Evolutionary conservation across 2,797 vertebrate genomes (phyloP).

Genomic region (Neosilurus hyrtlii): DNA sequence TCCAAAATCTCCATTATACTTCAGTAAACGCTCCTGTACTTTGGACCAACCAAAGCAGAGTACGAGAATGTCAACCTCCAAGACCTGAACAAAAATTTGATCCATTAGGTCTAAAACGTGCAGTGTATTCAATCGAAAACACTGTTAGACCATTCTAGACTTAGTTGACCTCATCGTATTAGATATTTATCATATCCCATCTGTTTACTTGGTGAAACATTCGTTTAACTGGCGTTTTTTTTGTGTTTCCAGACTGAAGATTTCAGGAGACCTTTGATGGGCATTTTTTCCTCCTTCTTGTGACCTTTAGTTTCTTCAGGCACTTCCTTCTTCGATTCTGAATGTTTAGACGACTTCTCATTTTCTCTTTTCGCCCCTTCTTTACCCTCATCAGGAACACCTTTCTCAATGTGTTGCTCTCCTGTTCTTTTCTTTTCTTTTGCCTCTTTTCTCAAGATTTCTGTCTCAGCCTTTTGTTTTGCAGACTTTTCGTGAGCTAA

Average conservation of each 20-base stretch:
- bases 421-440: slow-evolving; percentile 37
- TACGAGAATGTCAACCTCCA: slow-evolving; percentile 8
- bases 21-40: background rate
- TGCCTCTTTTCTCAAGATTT: slow-evolving; percentile 25
- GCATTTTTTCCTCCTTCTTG: slow-evolving; percentile 39
- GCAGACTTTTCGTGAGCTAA: background rate
- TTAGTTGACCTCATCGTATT: background rate
- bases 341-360: background rate
- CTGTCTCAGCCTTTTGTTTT: background rate
- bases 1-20: background rate
- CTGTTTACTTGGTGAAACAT: background rate
- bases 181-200: background rate
- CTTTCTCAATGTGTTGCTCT: too few species aligned
- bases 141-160: background rate
- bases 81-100: background rate
- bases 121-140: background rate
- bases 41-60: slow-evolving; percentile 21
- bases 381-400: background rate
- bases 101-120: background rate
- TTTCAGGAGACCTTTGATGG: slow-evolving; percentile 54
- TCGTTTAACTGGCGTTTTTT: slow-evolving; percentile 38
- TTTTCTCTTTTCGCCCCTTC: background rate
- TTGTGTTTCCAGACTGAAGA: slow-evolving; percentile 47
- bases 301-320: slow-evolving; percentile 23
- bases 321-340: background rate